phyloP scores from a whole-genome alignment of 2,888 invertebrate genomes.

The Pandemis corylana region DNA sequence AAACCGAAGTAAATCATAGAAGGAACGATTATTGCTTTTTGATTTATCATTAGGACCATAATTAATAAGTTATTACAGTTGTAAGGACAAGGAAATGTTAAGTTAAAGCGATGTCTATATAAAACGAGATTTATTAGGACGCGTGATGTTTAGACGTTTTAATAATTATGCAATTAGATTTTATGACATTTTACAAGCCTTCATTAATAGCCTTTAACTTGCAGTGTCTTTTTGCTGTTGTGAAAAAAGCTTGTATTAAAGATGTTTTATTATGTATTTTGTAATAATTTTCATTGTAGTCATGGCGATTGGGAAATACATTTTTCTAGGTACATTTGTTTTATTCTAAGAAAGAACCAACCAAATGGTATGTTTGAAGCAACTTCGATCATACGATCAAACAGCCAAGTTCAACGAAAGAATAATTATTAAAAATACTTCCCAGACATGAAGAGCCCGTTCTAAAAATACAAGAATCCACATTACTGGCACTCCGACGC shows the following conservation, averaged over 20 bases:
- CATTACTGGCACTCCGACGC: constrained; percentile 46
- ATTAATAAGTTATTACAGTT: constrained; percentile 23
- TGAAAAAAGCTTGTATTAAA: too few species aligned
- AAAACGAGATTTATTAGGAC: constrained; percentile 10
- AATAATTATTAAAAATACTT: constrained; percentile 2
- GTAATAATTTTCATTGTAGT: too few species aligned
- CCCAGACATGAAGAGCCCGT: constrained; percentile 9
- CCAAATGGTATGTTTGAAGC: not conserved
- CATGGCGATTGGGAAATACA: too few species aligned
- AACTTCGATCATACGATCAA: constrained; percentile 49
- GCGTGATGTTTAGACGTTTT: not conserved
- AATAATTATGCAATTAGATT: not conserved
- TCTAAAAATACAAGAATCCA: constrained; percentile 35
- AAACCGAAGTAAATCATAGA: constrained; percentile 62
- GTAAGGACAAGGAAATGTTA: constrained; percentile 33
- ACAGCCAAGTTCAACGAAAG: not conserved
- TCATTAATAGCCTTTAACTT: too few species aligned
- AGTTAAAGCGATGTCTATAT: not conserved
- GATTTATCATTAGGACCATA: constrained; percentile 58
- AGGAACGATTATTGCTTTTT: constrained; percentile 66
- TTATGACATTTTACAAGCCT: too few species aligned
- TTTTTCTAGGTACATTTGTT: too few species aligned
- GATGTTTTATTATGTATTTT: too few species aligned
- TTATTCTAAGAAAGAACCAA: too few species aligned
- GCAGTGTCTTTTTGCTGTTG: too few species aligned